Conservation (phyloP, 35 echinoderm and acorn worm species). For the Chiridota heheva region DNA sequence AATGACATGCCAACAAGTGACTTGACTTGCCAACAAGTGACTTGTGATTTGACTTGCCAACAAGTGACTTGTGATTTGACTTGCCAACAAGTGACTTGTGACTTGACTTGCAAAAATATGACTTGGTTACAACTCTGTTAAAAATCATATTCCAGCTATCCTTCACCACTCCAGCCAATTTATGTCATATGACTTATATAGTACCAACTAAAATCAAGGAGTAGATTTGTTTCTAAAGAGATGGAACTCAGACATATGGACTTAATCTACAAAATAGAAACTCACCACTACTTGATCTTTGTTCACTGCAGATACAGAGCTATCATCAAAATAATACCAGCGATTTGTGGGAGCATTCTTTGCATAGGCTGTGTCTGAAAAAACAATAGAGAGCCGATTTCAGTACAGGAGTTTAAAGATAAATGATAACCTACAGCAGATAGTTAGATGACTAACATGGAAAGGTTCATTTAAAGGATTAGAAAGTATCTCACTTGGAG, state of each 20-base stretch:
- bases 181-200: too few species aligned
- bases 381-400: neutral
- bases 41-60: too few species aligned
- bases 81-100: too few species aligned
- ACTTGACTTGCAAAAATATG: too few species aligned
- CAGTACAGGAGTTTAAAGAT: neutral
- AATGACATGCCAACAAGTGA: too few species aligned
- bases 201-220: too few species aligned
- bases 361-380: slow-evolving; percentile 92
- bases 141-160: too few species aligned
- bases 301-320: slow-evolving; percentile 65
- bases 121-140: too few species aligned
- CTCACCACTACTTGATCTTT: slow-evolving; percentile 82
- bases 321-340: slow-evolving; percentile 98
- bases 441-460: neutral
- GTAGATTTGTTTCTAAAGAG: too few species aligned
- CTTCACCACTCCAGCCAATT: too few species aligned
- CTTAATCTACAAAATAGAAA: neutral
- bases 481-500: neutral
- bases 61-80: too few species aligned
- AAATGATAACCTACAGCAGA: neutral
- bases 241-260: neutral
- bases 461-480: neutral
- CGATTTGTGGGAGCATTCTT: slow-evolving; percentile 73
- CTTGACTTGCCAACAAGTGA: too few species aligned